Percentiles rank a stretch among this genome's conserved stretches.
Evolutionary conservation across 2,797 vertebrate species (phyloP).

Genomic region (Amblyraja radiata): DNA sequence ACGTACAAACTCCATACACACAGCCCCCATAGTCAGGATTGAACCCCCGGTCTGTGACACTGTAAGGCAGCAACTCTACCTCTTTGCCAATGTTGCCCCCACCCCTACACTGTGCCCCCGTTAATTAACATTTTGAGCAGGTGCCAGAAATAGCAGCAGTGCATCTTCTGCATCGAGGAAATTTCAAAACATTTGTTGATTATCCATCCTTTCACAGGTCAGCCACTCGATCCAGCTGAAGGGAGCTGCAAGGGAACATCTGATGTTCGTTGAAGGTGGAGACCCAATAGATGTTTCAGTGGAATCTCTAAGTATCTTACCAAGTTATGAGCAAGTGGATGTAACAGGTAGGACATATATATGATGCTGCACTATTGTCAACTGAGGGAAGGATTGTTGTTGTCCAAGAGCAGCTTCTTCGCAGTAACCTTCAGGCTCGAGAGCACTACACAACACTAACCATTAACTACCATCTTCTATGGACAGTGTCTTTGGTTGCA

Average conservation of each 20-base stretch:
- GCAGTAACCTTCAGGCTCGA: no score
- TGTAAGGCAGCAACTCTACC: no score
- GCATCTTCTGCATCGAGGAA: neutral
- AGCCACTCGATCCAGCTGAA: constrained; percentile 66
- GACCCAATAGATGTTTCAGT: constrained; percentile 59
- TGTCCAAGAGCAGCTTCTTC: no score
- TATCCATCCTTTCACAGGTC: constrained; percentile 52
- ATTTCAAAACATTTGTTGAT: neutral
- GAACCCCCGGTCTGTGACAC: no score
- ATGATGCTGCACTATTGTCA: neutral
- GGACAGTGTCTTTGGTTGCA: no score
- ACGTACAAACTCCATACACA: no score
- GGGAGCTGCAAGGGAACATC: constrained; percentile 65
- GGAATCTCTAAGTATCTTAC: constrained; percentile 62
- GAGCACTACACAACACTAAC: no score
- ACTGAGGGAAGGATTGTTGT: neutral
- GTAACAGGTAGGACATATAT: constrained; percentile 52
- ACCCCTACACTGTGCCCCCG: no score
- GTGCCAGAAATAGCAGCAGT: neutral
- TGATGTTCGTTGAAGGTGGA: constrained; percentile 73
- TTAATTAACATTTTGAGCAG: neutral
- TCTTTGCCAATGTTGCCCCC: no score
- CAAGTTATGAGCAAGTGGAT: constrained; percentile 40
- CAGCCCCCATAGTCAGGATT: no score
- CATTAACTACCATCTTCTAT: no score